Evolutionary conservation across 1,140 invertebrate species (phyloP).

Genomic region (Camponotus floridanus): DNA sequence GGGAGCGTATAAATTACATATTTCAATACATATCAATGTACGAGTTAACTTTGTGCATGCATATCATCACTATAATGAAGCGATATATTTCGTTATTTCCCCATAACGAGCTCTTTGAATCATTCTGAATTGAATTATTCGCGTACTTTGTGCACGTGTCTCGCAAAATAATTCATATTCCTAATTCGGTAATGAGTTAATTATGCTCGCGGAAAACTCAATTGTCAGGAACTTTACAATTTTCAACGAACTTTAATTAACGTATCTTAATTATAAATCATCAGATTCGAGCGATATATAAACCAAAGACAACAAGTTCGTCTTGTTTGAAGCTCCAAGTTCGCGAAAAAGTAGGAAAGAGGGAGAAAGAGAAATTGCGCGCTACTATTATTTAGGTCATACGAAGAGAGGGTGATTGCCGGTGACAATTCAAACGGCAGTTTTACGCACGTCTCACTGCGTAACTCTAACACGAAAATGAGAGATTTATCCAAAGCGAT

Average conservation of each 20-base stretch:
- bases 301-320: constrained; percentile 8
- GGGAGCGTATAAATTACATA: neutral
- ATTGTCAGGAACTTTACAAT: constrained; percentile 16
- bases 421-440: neutral
- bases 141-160: neutral
- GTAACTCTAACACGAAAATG: constrained; percentile 6
- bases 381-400: neutral
- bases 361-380: too few relatives aligned
- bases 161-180: constrained; percentile 28
- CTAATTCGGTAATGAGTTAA: constrained; percentile 39
- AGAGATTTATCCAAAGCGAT: constrained; percentile 34
- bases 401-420: neutral
- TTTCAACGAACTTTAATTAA: constrained; percentile 29
- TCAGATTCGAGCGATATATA: constrained; percentile 8
- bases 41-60: neutral
- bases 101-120: constrained; percentile 10
- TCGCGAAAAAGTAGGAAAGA: neutral
- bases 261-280: neutral
- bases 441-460: neutral
- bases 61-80: neutral
- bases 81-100: neutral
- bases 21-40: neutral
- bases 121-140: neutral
- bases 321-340: neutral
- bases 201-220: neutral